Percentiles rank a stretch among this genome's conserved stretches.
Conservation (phyloP, 2,113 vertebrate species). For the Clinocottus analis region DNA sequence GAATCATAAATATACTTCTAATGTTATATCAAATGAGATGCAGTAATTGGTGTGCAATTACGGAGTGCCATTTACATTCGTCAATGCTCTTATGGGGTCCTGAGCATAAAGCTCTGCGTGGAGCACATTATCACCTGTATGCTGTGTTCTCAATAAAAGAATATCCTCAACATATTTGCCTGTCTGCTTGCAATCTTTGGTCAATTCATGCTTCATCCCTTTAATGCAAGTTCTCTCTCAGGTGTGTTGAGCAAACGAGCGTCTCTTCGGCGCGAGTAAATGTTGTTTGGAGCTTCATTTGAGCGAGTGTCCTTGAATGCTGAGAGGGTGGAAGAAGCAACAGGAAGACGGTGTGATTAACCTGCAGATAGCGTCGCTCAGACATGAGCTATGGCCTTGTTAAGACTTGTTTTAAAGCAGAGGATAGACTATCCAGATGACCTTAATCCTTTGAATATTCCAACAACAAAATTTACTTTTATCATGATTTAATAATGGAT, state of each 20-base stretch:
- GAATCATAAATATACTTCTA: slow-evolving; percentile 21
- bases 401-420: neutral
- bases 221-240: neutral
- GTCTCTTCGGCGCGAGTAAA: neutral
- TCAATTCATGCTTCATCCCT: neutral
- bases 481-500: neutral
- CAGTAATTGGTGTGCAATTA: slow-evolving; percentile 45
- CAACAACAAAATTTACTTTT: neutral
- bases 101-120: slow-evolving; percentile 36
- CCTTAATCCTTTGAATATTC: neutral
- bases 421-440: neutral
- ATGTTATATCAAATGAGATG: slow-evolving; percentile 40
- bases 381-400: neutral
- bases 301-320: neutral
- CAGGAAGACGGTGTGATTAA: slow-evolving; percentile 9
- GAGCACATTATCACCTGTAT: slow-evolving; percentile 31
- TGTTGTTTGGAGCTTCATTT: neutral
- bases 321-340: neutral
- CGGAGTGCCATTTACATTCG: slow-evolving; percentile 21
- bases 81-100: slow-evolving; percentile 36
- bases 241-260: neutral
- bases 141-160: slow-evolving; percentile 70
- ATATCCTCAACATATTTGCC: slow-evolving; percentile 10
- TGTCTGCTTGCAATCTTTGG: neutral
- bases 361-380: neutral